Evolutionary conservation across 2,797 vertebrate species (phyloP).

Genomic region (Euthynnus affinis): DNA sequence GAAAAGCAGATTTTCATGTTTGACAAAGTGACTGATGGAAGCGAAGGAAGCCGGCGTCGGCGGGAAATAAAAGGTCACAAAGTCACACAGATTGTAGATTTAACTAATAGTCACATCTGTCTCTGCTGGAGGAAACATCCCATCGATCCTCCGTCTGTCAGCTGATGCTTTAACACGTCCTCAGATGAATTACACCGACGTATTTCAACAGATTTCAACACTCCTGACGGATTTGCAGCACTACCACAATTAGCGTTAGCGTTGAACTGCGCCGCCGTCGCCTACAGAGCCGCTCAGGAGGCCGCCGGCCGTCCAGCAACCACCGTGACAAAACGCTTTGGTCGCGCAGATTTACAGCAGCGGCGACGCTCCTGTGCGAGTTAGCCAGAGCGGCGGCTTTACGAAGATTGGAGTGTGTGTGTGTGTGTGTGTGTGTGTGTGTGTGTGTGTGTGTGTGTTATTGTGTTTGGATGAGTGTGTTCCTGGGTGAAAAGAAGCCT

Average conservation of each 20-base stretch:
- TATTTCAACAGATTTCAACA: slow-evolving; percentile 73
- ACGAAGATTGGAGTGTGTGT: slow-evolving; percentile 72
- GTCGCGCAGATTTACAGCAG: slow-evolving; percentile 48
- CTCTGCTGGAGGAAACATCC: slow-evolving; percentile 9
- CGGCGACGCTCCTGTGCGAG: slow-evolving; percentile 50
- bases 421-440: slow-evolving; percentile 29
- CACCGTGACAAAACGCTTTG: slow-evolving; percentile 55
- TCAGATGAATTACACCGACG: slow-evolving; percentile 33
- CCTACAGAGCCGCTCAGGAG: slow-evolving; percentile 52
- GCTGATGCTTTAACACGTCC: slow-evolving; percentile 22
- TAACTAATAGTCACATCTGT: slow-evolving; percentile 4
- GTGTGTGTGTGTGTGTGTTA: slow-evolving; percentile 33
- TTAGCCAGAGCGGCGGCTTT: slow-evolving; percentile 70
- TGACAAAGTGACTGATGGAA: slow-evolving; percentile 29
- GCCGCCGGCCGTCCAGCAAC: slow-evolving; percentile 29
- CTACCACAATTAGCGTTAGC: slow-evolving; percentile 59
- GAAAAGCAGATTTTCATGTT: slow-evolving; percentile 16
- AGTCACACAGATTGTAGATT: slow-evolving; percentile 14
- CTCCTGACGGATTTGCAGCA: slow-evolving; percentile 35
- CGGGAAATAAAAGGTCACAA: neutral
- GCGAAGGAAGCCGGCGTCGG: slow-evolving; percentile 24
- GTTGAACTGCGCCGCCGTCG: slow-evolving; percentile 27
- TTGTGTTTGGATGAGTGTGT: slow-evolving; percentile 64
- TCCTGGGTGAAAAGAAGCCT: slow-evolving; percentile 66
- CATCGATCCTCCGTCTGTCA: slow-evolving; percentile 22